Evolutionary conservation across 2,888 invertebrate genomes (phyloP).

Genomic region (Tuberolachnus salignus): DNA sequence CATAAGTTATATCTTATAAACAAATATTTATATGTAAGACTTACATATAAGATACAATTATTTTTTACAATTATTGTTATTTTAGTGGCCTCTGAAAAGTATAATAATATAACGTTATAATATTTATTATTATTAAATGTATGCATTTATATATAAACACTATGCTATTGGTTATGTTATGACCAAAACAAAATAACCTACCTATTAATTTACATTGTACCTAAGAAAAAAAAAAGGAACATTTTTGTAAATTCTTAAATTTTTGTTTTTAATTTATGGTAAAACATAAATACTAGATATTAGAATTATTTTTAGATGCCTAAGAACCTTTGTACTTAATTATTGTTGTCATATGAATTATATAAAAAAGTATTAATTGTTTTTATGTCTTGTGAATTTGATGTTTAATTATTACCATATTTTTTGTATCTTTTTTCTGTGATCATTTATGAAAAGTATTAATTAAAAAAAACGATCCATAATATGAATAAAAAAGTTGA

Average conservation of each 20-base stretch:
- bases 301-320: constrained; percentile 51
- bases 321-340: constrained; percentile 54
- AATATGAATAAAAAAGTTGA: no score
- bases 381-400: constrained; percentile 40
- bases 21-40: background rate
- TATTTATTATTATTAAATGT: constrained; percentile 1
- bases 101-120: constrained; percentile 7
- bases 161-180: constrained; percentile 8
- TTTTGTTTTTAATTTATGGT: constrained; percentile 14
- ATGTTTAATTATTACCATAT: constrained; percentile 24
- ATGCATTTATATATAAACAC: background rate
- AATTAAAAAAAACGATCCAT: no score
- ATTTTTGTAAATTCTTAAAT: constrained; percentile 24
- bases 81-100: constrained; percentile 13
- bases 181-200: constrained; percentile 18
- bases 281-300: constrained; percentile 15
- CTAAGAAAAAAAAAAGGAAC: constrained; percentile 23
- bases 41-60: background rate
- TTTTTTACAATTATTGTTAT: constrained; percentile 34
- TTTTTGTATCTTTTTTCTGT: background rate
- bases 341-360: constrained; percentile 47
- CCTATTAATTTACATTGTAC: constrained; percentile 20
- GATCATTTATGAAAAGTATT: background rate
- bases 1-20: background rate
- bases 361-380: constrained; percentile 49